These are phyloP conservation scores for Argentina silus DNA, from an alignment of 2,797 vertebrate genomes.

Conservation along the genomic window DNA sequence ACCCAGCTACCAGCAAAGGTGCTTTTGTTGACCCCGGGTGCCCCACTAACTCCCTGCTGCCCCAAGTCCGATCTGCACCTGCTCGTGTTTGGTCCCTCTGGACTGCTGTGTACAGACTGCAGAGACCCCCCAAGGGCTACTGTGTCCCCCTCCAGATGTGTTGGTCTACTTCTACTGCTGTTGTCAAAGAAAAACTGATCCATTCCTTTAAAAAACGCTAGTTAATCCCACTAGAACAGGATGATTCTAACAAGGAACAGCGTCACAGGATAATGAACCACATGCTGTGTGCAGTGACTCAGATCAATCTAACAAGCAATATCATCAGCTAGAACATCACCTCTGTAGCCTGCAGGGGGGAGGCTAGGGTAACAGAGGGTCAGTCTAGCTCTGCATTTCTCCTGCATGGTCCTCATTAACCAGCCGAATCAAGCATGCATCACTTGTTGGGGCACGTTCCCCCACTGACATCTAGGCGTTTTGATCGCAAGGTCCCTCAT, in stretches of 20 bases:
- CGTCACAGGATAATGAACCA: constrained; percentile 25
- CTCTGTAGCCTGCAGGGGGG: not conserved
- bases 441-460: constrained; percentile 22
- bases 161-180: too few species aligned
- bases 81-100: not conserved
- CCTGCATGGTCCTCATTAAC: constrained; percentile 48
- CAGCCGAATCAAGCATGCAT: constrained; percentile 33
- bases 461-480: constrained; percentile 26
- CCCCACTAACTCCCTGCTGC: constrained; percentile 33
- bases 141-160: too few species aligned
- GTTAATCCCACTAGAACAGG: too few species aligned
- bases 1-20: constrained; percentile 10
- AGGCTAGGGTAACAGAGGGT: constrained; percentile 15
- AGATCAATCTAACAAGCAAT: constrained; percentile 44
- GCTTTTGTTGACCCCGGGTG: constrained; percentile 3
- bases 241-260: not conserved
- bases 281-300: constrained; percentile 27
- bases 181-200: too few species aligned
- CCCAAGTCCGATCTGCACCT: constrained; percentile 10
- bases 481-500: not conserved
- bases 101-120: not conserved
- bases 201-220: too few species aligned
- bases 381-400: constrained; percentile 14
- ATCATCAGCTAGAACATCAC: not conserved
- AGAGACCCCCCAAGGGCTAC: too few species aligned